Evolutionary conservation across 2,113 vertebrate genomes (phyloP).

Genomic region (Kryptolebias marmoratus): DNA sequence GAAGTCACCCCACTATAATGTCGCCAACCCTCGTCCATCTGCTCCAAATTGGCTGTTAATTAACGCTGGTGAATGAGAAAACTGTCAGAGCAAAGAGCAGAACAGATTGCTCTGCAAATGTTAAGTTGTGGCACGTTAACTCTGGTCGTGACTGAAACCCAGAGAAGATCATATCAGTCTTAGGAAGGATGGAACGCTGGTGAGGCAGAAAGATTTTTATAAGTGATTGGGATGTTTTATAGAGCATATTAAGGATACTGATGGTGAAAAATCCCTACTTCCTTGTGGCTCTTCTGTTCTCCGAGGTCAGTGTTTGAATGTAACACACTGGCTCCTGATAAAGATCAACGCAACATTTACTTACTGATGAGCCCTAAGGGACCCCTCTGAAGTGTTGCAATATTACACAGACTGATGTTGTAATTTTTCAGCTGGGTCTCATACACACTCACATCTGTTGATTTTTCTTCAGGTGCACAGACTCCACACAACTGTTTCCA

Average conservation of each 20-base stretch:
- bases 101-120: constrained; percentile 17
- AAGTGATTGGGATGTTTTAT: neutral
- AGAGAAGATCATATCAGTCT: constrained; percentile 29
- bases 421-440: neutral
- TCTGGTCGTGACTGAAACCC: neutral
- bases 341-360: constrained; percentile 27
- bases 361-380: constrained; percentile 1
- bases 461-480: too few relatives aligned
- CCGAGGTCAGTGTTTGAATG: constrained; percentile 31
- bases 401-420: neutral
- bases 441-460: too few relatives aligned
- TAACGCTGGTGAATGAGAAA: constrained; percentile 51
- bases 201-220: neutral
- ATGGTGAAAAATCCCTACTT: constrained; percentile 19
- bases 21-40: constrained; percentile 38
- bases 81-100: constrained; percentile 22
- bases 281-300: neutral
- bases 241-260: neutral
- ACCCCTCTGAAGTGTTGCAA: neutral
- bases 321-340: constrained; percentile 4
- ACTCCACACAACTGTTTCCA: too few relatives aligned
- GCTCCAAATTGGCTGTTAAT: constrained; percentile 63
- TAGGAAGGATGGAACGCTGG: constrained; percentile 2
- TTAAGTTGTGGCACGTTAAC: neutral
- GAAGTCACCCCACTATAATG: constrained; percentile 4